Evolutionary conservation across 2,797 vertebrate genomes (phyloP), one percentile per base, ranked within the genome.

Genomic region (Cetoscarus ocellatus): DNA sequence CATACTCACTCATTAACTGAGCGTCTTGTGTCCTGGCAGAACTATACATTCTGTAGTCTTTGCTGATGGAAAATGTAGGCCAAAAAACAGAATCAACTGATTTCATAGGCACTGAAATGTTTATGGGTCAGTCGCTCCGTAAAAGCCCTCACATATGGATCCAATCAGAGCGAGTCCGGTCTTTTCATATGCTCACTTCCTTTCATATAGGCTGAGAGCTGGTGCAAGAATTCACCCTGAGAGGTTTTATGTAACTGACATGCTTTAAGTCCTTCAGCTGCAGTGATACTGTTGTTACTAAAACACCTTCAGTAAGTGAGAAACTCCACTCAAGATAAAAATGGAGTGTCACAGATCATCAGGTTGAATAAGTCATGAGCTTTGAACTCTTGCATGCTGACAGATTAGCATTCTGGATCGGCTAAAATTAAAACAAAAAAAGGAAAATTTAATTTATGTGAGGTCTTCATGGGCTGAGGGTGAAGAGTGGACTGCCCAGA

Each of bases 121-220:
- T 80, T 80, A 79, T 69, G 52, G 85, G 75, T 82, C 88, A 71
- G 35, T 78, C 55, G 15, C 76, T 79, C 53, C 55, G 66, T 70
- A 57, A 83, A 82, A 77, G 40, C 65, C 55, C 15, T 54, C 77
- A 80, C 86, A 90, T 89, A 80, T 87, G 85, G 85, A 80, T 83
- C 57, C 60, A 79, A 88, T 91, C 78, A 82, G 55, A 70, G 56
- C 8, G 18, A 64, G 69, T 63, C 72, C 61, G 65, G 49, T 61
- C 40, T 77, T 82, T 83, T 88, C 75, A 80, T 83, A 84, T 56
- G 68, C 76, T 69, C 45, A 73, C 75, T 85, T 88, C 69, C 79
- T 80, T 87, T 88, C 64, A 63, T 77, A 79, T 78, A 74, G 54
- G 42, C 74, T 72, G 53, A 17, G 55, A 66, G 67, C 53, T 34